Conservation (phyloP, 2,888 invertebrate genomes). For the Tanytarsus gracilentus region DNA sequence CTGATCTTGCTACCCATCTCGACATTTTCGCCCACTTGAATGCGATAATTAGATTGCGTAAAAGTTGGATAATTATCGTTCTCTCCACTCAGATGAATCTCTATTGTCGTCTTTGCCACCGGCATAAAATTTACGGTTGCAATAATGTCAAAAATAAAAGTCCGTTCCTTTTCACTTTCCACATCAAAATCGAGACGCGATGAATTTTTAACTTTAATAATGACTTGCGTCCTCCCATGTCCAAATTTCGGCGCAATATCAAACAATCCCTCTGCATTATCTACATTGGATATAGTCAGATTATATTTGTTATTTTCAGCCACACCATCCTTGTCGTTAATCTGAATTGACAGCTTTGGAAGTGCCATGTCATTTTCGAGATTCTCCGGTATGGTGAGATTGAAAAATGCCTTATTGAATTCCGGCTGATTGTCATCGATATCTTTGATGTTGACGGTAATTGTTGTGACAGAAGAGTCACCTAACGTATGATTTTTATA, state of each 20-base stretch:
- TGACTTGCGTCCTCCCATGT: conserved; percentile 64
- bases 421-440: conserved; percentile 66
- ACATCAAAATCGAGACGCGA: conserved; percentile 63
- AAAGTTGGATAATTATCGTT: conserved; percentile 74
- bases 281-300: conserved; percentile 51
- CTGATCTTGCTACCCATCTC: conserved; percentile 54
- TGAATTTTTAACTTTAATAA: conserved; percentile 59
- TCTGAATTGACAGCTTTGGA: conserved; percentile 63
- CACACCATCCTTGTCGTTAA: conserved; percentile 63
- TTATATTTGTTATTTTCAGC: conserved; percentile 59
- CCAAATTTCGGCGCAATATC: conserved; percentile 56
- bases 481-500: conserved; percentile 61
- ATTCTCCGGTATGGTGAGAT: conserved; percentile 67
- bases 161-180: conserved; percentile 48
- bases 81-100: conserved; percentile 59
- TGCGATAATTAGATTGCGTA: conserved; percentile 52
- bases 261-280: conserved; percentile 52
- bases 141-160: conserved; percentile 59
- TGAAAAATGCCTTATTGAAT: conserved; percentile 57
- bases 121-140: conserved; percentile 50
- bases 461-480: conserved; percentile 56
- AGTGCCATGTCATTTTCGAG: conserved; percentile 59
- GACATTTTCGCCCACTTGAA: conserved; percentile 58
- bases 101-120: conserved; percentile 52
- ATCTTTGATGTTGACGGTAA: conserved; percentile 71